Percentiles rank a stretch among this genome's conserved stretches.
Conservation (phyloP, 2,113 vertebrate species). For the Perca flavescens region DNA sequence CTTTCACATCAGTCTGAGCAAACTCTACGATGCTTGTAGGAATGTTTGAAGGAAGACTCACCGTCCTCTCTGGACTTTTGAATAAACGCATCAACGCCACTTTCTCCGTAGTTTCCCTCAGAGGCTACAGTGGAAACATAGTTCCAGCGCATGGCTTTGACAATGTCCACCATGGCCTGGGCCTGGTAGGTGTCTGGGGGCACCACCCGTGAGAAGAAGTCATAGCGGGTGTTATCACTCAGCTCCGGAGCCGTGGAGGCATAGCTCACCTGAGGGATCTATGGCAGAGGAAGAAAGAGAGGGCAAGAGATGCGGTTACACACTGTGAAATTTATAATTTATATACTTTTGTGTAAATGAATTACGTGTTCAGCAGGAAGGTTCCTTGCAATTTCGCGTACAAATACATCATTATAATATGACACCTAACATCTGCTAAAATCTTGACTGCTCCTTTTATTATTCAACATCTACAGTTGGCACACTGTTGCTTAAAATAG, state of each 20-base stretch:
- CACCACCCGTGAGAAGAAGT: slow-evolving; percentile 97
- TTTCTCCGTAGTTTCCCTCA: slow-evolving; percentile 96
- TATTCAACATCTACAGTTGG: slow-evolving; percentile 33
- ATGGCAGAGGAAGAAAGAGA: slow-evolving; percentile 10
- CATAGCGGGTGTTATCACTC: slow-evolving; percentile 96
- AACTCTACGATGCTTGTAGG: not conserved
- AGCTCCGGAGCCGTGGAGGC: slow-evolving; percentile 96
- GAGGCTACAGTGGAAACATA: slow-evolving; percentile 97
- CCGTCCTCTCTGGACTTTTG: slow-evolving; percentile 96
- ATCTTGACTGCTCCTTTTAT: slow-evolving; percentile 28
- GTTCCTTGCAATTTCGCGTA: not conserved
- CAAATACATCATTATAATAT: slow-evolving; percentile 21
- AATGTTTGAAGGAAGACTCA: slow-evolving; percentile 81
- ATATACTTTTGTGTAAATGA: not conserved
- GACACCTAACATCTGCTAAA: slow-evolving; percentile 59
- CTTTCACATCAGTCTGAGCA: slow-evolving; percentile 19
- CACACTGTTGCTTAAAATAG: slow-evolving; percentile 60
- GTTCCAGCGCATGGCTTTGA: slow-evolving; percentile 95
- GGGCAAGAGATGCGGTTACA: slow-evolving; percentile 9
- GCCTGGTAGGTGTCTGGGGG: slow-evolving; percentile 97
- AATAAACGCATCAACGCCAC: slow-evolving; percentile 95
- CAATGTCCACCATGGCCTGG: slow-evolving; percentile 98
- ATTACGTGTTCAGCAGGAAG: not conserved
- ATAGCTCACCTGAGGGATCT: slow-evolving; percentile 99
- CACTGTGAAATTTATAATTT: slow-evolving; percentile 4